Evolutionary conservation across 2,888 invertebrate species (phyloP).

Genomic region (Lapara coniferarum): DNA sequence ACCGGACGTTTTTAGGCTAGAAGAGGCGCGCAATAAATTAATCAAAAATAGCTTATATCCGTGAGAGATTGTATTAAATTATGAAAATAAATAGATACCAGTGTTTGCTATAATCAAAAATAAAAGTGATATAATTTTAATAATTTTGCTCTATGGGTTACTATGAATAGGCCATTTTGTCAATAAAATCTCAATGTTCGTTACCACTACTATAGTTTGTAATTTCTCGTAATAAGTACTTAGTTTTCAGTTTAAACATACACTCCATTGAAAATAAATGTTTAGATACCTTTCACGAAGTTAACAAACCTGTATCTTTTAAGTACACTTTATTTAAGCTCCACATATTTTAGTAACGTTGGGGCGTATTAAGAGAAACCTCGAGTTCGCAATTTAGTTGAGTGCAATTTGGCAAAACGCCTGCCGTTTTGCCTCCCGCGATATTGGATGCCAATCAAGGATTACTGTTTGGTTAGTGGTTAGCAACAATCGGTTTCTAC

Average conservation of each 20-base stretch:
- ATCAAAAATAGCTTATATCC: neutral
- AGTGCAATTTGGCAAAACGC: constrained; percentile 53
- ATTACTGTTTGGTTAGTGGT: constrained; percentile 36
- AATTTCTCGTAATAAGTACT: no score
- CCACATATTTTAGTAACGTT: constrained; percentile 16
- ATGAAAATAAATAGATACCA: no score
- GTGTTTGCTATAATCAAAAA: no score
- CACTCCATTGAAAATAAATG: neutral
- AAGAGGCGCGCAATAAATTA: neutral
- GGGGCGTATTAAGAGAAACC: constrained; percentile 25
- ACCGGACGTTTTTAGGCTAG: neutral
- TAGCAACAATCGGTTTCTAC: constrained; percentile 35
- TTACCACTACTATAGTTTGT: no score
- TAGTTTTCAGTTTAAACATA: no score
- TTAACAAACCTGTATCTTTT: neutral
- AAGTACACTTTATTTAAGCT: constrained; percentile 12
- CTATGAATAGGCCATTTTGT: no score
- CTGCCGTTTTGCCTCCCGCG: constrained; percentile 34
- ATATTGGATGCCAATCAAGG: constrained; percentile 49
- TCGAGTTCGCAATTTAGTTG: constrained; percentile 47
- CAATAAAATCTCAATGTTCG: no score
- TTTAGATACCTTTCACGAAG: neutral
- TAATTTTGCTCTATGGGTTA: no score
- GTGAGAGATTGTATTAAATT: no score
- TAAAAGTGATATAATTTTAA: no score